Conservation (phyloP, 2,888 invertebrate species). For the Byasa hedistus region DNA sequence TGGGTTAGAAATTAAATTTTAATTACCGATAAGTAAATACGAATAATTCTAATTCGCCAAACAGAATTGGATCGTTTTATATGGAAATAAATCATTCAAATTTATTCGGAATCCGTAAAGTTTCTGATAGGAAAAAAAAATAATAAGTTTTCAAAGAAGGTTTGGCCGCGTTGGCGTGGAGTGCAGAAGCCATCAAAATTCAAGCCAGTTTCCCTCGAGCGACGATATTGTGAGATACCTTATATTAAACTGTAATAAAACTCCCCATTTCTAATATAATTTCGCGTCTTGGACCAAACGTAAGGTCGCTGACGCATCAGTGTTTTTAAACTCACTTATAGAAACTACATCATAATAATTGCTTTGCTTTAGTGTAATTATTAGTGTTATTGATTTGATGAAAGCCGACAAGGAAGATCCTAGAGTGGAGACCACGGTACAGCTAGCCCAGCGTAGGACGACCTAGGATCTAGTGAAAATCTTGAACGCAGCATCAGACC, state of each 20-base stretch:
- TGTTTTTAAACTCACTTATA: neutral
- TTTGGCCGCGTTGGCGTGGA: constrained; percentile 44
- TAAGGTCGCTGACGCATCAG: constrained; percentile 38
- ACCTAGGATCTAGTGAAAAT: too few relatives aligned
- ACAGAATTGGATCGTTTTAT: constrained; percentile 12
- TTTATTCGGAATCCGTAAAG: constrained; percentile 42
- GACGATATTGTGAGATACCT: constrained; percentile 63
- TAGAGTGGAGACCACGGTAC: too few relatives aligned
- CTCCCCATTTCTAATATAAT: constrained; percentile 63
- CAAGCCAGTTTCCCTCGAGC: constrained; percentile 49
- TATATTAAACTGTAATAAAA: constrained; percentile 74
- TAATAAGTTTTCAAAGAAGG: constrained; percentile 48
- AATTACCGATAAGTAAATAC: constrained; percentile 20
- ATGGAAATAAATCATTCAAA: constrained; percentile 32
- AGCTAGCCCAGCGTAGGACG: too few relatives aligned
- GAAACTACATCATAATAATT: too few relatives aligned
- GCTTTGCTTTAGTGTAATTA: too few relatives aligned
- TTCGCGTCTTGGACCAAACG: constrained; percentile 50
- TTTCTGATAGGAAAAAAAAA: constrained; percentile 41
- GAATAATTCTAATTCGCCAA: constrained; percentile 8
- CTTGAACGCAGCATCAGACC: too few relatives aligned
- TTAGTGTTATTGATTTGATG: too few relatives aligned
- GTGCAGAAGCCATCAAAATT: constrained; percentile 53
- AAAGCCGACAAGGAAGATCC: too few relatives aligned
- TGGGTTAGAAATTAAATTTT: neutral